These are phyloP conservation scores for Tapirus indicus DNA, from an alignment of 2,797 vertebrate genomes.

Conservation along the genomic window DNA sequence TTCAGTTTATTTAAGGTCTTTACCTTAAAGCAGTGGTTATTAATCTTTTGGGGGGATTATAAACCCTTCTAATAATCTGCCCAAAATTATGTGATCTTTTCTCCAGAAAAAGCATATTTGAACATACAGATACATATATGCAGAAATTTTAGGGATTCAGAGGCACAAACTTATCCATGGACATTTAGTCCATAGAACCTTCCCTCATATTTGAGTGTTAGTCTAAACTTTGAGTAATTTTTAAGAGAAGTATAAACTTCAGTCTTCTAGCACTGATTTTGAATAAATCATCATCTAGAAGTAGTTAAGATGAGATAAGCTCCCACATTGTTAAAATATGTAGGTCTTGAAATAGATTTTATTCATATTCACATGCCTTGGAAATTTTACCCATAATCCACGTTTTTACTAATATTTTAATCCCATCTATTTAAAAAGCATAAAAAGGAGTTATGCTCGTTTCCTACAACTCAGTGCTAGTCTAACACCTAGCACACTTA, in stretches of 20 bases:
- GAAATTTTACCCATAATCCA: slow-evolving; percentile 37
- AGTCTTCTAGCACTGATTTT: background rate
- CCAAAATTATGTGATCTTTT: background rate
- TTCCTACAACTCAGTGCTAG: background rate
- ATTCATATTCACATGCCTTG: background rate
- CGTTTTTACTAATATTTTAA: slow-evolving; percentile 18
- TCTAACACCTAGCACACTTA: background rate
- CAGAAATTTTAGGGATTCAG: background rate
- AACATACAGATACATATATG: background rate
- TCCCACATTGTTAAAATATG: background rate
- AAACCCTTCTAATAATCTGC: background rate
- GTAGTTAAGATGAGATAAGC: background rate
- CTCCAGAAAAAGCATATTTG: background rate
- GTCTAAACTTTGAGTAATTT: background rate
- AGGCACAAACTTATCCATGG: background rate
- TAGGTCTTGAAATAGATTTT: background rate
- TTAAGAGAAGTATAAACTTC: background rate
- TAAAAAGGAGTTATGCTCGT: background rate
- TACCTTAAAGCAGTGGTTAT: slow-evolving; percentile 1
- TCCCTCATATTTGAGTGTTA: background rate
- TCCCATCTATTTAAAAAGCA: slow-evolving; percentile 14
- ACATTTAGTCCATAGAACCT: background rate
- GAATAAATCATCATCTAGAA: slow-evolving; percentile 35
- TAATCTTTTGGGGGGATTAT: background rate
- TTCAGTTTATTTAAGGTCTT: slow-evolving; percentile 25